A percentile compares a stretch with the other conserved stretches of the same genome.
Conservation (phyloP, 2,113 vertebrate species). For the Tretioscincus oriximinensis region DNA sequence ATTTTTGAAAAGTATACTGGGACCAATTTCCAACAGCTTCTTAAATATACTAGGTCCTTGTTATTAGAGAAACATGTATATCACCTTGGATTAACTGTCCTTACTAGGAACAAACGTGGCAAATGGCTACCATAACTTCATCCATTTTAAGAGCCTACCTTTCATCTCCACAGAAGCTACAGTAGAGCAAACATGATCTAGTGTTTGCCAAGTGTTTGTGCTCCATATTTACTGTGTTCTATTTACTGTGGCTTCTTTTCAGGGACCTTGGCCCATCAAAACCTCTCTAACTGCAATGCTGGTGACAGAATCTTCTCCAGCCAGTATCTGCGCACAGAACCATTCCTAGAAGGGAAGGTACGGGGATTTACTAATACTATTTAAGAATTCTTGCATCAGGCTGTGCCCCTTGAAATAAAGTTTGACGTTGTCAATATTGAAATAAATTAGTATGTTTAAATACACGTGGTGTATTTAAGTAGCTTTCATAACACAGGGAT, state of each 20-base stretch:
- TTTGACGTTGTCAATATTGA: background rate
- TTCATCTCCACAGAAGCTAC: background rate
- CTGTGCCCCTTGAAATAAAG: background rate
- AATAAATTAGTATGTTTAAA: background rate
- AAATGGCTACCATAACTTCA: background rate
- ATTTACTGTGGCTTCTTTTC: conserved; percentile 14
- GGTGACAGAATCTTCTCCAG: conserved; percentile 81
- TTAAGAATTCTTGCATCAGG: background rate
- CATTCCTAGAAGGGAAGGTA: conserved; percentile 92
- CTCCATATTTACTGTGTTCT: background rate
- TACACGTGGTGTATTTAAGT: too few species aligned
- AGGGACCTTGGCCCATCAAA: conserved; percentile 67
- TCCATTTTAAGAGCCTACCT: background rate
- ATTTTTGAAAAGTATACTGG: too few species aligned
- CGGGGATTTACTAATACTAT: background rate
- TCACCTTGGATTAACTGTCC: background rate
- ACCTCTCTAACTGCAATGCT: conserved; percentile 67
- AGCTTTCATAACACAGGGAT: too few species aligned
- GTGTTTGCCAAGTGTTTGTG: background rate
- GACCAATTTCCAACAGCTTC: too few species aligned
- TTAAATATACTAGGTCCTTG: too few species aligned
- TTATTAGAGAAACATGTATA: background rate
- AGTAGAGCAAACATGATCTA: background rate
- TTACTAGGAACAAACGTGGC: background rate
- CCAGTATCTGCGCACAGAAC: conserved; percentile 85